A percentile compares a stretch with the other conserved stretches of the same genome.
These are phyloP conservation scores for Campylomormyrus numenius DNA, from an alignment of 2,113 vertebrate genomes.

Conservation along the genomic window DNA sequence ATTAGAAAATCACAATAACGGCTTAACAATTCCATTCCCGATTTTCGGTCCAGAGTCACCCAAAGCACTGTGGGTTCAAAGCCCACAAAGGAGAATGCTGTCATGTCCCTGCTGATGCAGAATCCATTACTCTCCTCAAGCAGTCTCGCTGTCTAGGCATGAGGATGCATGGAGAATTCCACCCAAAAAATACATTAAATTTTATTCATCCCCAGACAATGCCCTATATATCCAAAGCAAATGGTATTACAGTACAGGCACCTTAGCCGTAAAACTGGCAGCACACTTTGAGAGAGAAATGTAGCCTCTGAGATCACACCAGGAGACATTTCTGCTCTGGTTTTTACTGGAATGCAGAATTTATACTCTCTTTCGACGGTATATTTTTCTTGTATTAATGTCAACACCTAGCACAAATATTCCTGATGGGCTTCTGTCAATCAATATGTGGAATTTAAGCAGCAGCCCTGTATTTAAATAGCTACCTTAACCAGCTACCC, in stretches of 20 bases:
- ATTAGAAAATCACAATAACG: constrained; percentile 1
- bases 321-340: background rate
- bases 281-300: background rate
- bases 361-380: background rate
- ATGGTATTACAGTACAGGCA: background rate
- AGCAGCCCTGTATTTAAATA: background rate
- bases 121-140: background rate
- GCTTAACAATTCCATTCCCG: background rate
- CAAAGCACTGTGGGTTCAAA: background rate
- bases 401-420: background rate
- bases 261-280: background rate
- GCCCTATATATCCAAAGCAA: constrained; percentile 4
- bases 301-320: background rate
- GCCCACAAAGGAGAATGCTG: background rate
- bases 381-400: background rate
- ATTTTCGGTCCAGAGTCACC: background rate
- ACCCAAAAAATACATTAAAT: constrained; percentile 1
- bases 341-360: background rate
- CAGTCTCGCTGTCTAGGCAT: background rate
- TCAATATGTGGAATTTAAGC: background rate
- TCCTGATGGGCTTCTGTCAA: background rate
- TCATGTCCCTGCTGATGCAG: background rate
- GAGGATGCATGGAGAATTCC: background rate
- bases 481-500: background rate
- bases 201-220: constrained; percentile 10